Base-by-base conservation (phyloP, 1,140 invertebrate genomes). In the Sinella curviseta region DNA sequence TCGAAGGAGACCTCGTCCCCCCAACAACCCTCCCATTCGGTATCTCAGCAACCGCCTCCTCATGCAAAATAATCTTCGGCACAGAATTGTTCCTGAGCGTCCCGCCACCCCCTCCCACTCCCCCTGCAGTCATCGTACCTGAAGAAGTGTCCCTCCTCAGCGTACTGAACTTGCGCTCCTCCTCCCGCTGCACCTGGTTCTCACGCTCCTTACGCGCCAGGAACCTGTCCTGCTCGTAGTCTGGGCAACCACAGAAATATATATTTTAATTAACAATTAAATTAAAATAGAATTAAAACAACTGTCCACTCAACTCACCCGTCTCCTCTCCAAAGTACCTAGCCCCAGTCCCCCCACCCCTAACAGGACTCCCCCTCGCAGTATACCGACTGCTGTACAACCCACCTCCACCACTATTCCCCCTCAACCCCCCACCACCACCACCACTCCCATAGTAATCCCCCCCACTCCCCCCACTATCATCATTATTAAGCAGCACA, bases 21-120 rank as follows among this genome's bases (percentile, higher is more conserved):
- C 55, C 55, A 3, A 14, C n/a, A 14, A 60, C 55, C 55, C 24
- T 60, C 55, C 55, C 55, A 24, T 60, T 60, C n/a, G 55, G 55
- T 60, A 60, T 60, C 55, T 60, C 55, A 8, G 55, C 55, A 60
- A 60, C 55, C 14, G 55, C 55, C 55, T 60, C 55, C 55, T 60
- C 55, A 24, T 60, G 55, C 14, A 60, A 26, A 14, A 60, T 60
- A 24, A 60, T 60, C 24, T 60, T 60, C n/a, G 55, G 55, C 55
- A 60, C 55, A 17, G 14, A 60, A 4, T 24, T 60, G n/a, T n/a
- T n/a, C n/a, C n/a, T n/a, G n/a, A n/a, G n/a, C n/a, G n/a, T n/a
- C n/a, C n/a, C n/a, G n/a, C n/a, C n/a, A n/a, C n/a, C n/a, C n/a
- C n/a, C n/a, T n/a, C n/a, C n/a, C n/a, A n/a, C n/a, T n/a, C n/a